A percentile compares a stretch with the other conserved stretches of the same genome.
Conservation (phyloP, 2,888 invertebrate species). For the Ellobium chinense region DNA sequence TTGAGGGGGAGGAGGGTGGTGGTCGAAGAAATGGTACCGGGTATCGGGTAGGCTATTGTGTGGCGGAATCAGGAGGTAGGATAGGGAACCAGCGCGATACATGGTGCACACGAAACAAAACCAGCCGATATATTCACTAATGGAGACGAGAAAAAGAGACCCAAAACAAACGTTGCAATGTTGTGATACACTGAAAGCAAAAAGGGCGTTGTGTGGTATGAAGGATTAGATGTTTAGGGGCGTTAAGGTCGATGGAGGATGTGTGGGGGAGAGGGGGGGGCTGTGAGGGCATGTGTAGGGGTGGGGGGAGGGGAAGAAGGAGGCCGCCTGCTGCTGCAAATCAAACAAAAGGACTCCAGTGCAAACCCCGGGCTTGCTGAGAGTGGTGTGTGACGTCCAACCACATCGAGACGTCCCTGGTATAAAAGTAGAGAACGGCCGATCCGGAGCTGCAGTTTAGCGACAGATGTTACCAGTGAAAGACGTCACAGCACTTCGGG, state of each 20-base stretch:
- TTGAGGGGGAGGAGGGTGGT: background rate
- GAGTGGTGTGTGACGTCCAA: background rate
- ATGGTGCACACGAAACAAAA: background rate
- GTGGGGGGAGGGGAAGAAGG: background rate
- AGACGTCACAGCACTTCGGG: too few species aligned
- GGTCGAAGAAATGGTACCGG: background rate
- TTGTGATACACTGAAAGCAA: background rate
- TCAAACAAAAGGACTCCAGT: background rate
- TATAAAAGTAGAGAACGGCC: background rate
- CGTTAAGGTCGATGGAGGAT: too few species aligned
- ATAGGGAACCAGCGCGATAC: background rate
- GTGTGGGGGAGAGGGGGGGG: background rate
- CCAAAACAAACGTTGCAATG: background rate
- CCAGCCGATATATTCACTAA: conserved; percentile 13
- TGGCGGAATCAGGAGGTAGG: background rate
- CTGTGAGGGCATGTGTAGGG: background rate
- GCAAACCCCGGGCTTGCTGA: background rate
- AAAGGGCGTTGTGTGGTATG: background rate
- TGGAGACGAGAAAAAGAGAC: conserved; percentile 14
- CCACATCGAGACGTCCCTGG: background rate
- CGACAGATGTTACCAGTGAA: too few species aligned
- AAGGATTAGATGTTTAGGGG: background rate
- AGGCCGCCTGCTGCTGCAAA: background rate
- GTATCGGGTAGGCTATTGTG: too few species aligned
- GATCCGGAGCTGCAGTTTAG: background rate